Base-by-base conservation (phyloP, 2,888 invertebrate genomes). In the Frankliniella intonsa region DNA sequence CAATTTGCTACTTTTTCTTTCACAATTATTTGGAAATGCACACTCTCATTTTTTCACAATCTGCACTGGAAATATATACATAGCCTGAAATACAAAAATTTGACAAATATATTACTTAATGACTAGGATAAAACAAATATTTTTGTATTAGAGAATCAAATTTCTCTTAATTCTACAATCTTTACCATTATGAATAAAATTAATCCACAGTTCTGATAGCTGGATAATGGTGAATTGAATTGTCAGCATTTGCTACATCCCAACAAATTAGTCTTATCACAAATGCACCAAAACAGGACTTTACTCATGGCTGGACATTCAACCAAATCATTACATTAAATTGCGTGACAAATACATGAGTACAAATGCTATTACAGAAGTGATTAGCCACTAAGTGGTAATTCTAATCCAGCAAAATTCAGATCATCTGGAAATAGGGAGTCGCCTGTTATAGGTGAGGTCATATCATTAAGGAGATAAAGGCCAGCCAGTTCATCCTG, bases 371-470 rank as follows among this genome's bases (percentile, higher is more conserved):
- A 38, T 38, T 38, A 38, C 38, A 38, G 2, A 38, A 38, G 38
- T 38, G 38, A 38, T 82, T 10, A 80, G 69, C 69, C 69, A 76
- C 69, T 76, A 25, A 76, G 69, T 10, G 69, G 86, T 82, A 90
- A 86, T 86, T 90, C 90, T 85, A 90, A 90, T 85, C 90, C 90
- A 83, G 90, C 90, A 84, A 90, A 90, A 84, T 87, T 88, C 62
- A 90, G 87, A 84, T 90, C 88, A 83, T 89, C 89, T 55, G 90
- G 90, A 84, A 90, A 90, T 5, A 90, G 86, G 85, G 89, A 89
- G 69, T 89, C 89, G 2, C 90, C 87, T 7, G 88, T 87, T 25
- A 90, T 88, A n/a, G 69, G 9, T 9, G 69, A 76, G 1, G 69
- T 76, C 69, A 76, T 76, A 25, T 76, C 69, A 25, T 76, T 76